Evolutionary conservation across 2,797 vertebrate species (phyloP), one percentile per base, ranked within the genome.

Genomic region (Sebastes taczanowskii): DNA sequence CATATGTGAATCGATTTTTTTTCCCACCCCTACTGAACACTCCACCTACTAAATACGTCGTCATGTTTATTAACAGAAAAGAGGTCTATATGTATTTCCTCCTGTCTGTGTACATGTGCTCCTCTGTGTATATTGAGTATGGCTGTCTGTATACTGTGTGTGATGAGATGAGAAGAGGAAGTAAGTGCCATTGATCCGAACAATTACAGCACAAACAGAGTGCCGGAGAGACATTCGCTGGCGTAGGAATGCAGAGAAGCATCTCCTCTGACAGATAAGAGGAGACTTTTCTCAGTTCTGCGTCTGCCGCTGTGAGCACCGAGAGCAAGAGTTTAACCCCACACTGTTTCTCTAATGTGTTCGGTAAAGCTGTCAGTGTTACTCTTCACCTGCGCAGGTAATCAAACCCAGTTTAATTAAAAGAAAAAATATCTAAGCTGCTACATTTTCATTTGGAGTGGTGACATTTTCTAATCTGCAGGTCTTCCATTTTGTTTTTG

Each of bases 101-200:
- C 29, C 3, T 13, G 11, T 22, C 30, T 35, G 67, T 60, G 34
- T 52, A 52, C 49, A 52, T 52, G 49, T 52, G 7, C 18, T 20
- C 49, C 8, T n/a, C 49, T 52, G 49, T 52, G 49, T 52, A 4
- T n/a, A 52, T 20, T 52, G 18, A 46, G 42, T 46, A 46, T 46
- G 42, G 16, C 13, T 23, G 64, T 59, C 23, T 69, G 46, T 63
- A 14, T 20, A 16, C 30, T 66, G 46, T 30, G 52, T 60, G 35
- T 7, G 11, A 10, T 35, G 67, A 32, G 65, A 75, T 61, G 23
- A 71, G 61, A 71, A 69, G 58, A 63, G n/a, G 52, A 25, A 60
- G 46, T 65, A 60, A 77, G 64, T 78, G 77, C 38, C 67, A 78
- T 64, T 76, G 80, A 82, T 86, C 74, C 7, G 5, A 76, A 59